phyloP scores from a whole-genome alignment of 2,797 vertebrate genomes.

The Enteromius thamalakanensis region DNA sequence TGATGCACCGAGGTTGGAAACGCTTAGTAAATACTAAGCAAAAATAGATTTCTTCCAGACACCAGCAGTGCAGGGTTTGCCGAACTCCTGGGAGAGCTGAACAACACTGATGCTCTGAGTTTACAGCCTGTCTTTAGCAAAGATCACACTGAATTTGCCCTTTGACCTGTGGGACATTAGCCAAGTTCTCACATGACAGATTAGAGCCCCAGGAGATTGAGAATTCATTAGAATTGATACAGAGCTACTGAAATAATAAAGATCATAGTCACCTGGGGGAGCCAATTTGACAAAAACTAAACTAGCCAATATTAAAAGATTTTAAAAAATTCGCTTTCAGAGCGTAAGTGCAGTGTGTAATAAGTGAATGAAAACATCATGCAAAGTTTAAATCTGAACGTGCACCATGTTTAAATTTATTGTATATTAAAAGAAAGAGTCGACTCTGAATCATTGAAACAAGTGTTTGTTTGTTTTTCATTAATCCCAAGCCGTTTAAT shows the following conservation, averaged over 20 bases:
- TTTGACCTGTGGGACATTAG: background rate
- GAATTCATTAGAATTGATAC: slow-evolving; percentile 27
- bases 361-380: too few species aligned
- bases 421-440: too few species aligned
- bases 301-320: too few species aligned
- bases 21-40: slow-evolving; percentile 5
- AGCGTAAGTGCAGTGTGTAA: too few species aligned
- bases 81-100: background rate
- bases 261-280: background rate
- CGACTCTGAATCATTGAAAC: too few species aligned
- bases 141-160: background rate
- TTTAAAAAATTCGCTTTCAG: too few species aligned
- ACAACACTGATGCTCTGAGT: background rate
- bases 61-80: background rate
- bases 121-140: slow-evolving; percentile 13
- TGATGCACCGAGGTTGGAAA: background rate
- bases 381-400: too few species aligned
- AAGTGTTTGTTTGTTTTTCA: too few species aligned
- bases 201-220: background rate
- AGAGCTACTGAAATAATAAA: slow-evolving; percentile 1
- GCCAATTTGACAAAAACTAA: background rate
- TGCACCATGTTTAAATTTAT: too few species aligned
- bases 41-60: background rate
- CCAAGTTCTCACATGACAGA: background rate
- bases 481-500: too few species aligned